These are phyloP conservation scores for Neodon shergylaensis DNA, from an alignment of 2,113 vertebrate species.

Conservation along the genomic window DNA sequence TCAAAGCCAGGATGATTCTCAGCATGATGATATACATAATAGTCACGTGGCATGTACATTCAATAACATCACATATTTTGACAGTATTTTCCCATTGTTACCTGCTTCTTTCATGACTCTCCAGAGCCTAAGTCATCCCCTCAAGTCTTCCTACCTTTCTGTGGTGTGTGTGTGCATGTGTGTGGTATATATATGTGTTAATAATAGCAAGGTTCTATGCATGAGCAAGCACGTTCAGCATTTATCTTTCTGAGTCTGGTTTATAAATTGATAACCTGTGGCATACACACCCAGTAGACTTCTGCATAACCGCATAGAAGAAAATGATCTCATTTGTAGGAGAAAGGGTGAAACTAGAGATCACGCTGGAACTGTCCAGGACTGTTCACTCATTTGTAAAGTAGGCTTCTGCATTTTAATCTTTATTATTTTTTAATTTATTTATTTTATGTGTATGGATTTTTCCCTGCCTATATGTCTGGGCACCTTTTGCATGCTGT, in stretches of 20 bases:
- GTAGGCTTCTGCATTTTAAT: background rate
- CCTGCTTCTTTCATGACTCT: background rate
- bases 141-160: background rate
- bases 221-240: background rate
- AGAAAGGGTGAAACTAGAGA: background rate
- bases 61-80: background rate
- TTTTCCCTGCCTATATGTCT: background rate
- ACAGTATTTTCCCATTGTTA: background rate
- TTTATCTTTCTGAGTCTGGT: background rate
- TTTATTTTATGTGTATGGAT: background rate
- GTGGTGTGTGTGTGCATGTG: background rate
- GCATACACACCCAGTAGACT: background rate
- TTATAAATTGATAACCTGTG: background rate
- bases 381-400: background rate
- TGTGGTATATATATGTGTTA: background rate
- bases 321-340: background rate
- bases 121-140: background rate
- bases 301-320: background rate
- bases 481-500: background rate
- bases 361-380: background rate
- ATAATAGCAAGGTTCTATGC: background rate
- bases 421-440: background rate
- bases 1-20: background rate
- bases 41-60: background rate
- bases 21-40: background rate